Evolutionary conservation across 1,140 invertebrate genomes (phyloP).

Genomic region (Ceratosolen solmsi): DNA sequence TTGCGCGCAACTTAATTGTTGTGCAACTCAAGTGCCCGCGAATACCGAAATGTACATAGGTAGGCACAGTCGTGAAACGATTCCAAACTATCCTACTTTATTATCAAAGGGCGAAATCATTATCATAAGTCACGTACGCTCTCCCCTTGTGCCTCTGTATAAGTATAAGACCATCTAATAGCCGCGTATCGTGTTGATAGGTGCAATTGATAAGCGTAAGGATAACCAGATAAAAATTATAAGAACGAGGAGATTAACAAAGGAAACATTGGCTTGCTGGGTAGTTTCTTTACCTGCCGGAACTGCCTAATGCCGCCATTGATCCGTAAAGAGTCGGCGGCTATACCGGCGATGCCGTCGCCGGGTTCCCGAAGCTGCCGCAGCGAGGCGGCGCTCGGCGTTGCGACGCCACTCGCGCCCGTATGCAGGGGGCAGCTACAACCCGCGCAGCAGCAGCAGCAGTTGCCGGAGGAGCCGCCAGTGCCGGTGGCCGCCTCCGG

Average conservation of each 20-base stretch:
- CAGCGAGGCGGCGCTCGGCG: slow-evolving; percentile 82
- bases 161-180: no score
- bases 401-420: slow-evolving; percentile 73
- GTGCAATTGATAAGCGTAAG: not conserved
- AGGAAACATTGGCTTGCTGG: not conserved
- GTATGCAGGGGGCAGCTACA: slow-evolving; percentile 79
- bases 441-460: slow-evolving; percentile 73
- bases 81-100: no score
- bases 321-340: slow-evolving; percentile 95
- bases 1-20: no score
- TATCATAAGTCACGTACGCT: no score
- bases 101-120: no score
- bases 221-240: no score
- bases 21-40: no score
- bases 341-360: slow-evolving; percentile 95
- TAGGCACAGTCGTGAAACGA: no score
- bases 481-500: slow-evolving; percentile 82
- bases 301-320: slow-evolving; percentile 97
- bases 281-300: slow-evolving; percentile 85
- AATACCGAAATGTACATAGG: no score
- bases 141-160: no score
- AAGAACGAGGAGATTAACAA: not conserved
- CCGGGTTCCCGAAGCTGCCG: slow-evolving; percentile 86
- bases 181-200: not conserved
- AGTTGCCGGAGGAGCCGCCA: slow-evolving; percentile 73